Evolutionary conservation across 2,113 vertebrate genomes (phyloP).

Genomic region (Hemichromis elongatus): DNA sequence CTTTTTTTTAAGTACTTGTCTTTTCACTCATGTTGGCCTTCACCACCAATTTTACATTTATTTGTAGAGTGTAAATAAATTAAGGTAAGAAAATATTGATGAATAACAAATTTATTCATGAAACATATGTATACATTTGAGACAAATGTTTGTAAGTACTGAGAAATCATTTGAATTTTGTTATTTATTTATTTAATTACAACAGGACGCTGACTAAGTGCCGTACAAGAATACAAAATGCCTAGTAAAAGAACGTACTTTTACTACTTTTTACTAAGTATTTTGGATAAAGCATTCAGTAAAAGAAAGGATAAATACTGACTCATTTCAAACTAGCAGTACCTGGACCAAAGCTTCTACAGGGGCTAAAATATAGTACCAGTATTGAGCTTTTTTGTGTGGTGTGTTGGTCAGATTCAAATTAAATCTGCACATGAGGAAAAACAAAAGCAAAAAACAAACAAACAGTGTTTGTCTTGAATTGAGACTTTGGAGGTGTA

Average conservation of each 20-base stretch:
- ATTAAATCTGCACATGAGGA: background rate
- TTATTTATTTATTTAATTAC: too few relatives aligned
- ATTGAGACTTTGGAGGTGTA: background rate
- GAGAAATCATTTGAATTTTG: too few relatives aligned
- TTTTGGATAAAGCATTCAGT: background rate
- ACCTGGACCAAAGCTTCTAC: background rate
- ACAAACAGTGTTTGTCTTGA: background rate
- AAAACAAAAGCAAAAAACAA: background rate
- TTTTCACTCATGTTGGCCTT: accelerated
- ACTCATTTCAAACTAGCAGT: background rate
- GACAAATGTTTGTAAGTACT: background rate
- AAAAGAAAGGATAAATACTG: background rate
- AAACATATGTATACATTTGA: background rate
- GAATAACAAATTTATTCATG: background rate
- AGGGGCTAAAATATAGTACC: background rate
- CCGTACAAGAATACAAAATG: too few relatives aligned
- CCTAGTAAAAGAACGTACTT: too few relatives aligned
- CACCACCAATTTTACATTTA: too few relatives aligned
- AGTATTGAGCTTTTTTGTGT: background rate
- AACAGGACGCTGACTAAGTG: too few relatives aligned
- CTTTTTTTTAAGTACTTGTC: background rate
- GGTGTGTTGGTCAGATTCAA: too few relatives aligned
- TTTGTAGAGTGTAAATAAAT: background rate
- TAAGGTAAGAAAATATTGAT: background rate
- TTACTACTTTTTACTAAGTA: too few relatives aligned